Evolutionary conservation across 2,888 invertebrate species (phyloP).

Genomic region (Eupsilia transversa): DNA sequence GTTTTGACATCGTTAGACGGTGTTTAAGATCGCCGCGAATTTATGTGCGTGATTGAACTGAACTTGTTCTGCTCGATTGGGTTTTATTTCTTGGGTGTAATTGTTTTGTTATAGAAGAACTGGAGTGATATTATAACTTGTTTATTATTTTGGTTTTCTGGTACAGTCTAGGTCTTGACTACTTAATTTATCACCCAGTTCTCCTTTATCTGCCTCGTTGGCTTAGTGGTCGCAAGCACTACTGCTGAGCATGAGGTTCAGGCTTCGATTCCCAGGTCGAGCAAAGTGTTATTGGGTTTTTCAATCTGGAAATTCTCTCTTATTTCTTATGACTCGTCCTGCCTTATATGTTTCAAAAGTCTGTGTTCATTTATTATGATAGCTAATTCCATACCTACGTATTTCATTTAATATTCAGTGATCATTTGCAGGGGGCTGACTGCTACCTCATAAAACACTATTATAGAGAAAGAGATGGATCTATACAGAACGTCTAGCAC

Average conservation of each 20-base stretch:
- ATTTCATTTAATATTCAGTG: background rate
- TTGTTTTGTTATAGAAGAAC: conserved; percentile 16
- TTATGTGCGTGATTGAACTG: conserved; percentile 58
- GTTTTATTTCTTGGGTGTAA: conserved; percentile 29
- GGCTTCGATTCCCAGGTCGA: too few species aligned
- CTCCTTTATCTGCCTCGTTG: background rate
- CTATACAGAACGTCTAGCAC: too few species aligned
- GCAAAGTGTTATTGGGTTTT: too few species aligned
- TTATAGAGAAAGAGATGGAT: too few species aligned
- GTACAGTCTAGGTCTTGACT: background rate
- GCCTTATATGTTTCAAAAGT: background rate
- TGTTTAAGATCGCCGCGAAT: conserved; percentile 50
- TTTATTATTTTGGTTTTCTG: background rate
- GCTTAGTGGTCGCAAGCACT: too few species aligned
- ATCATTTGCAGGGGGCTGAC: too few species aligned
- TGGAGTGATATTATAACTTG: background rate
- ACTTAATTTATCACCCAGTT: background rate
- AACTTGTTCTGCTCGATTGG: conserved; percentile 26
- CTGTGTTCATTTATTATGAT: background rate
- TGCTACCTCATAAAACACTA: too few species aligned
- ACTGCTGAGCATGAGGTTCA: too few species aligned
- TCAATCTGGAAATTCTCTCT: too few species aligned
- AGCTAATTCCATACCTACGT: background rate
- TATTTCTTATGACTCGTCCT: background rate
- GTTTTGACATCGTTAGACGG: conserved; percentile 67